A percentile compares a stretch with the other conserved stretches of the same genome.
These are phyloP conservation scores for Sceloporus undulatus DNA, from an alignment of 2,113 vertebrate genomes.

Conservation along the genomic window DNA sequence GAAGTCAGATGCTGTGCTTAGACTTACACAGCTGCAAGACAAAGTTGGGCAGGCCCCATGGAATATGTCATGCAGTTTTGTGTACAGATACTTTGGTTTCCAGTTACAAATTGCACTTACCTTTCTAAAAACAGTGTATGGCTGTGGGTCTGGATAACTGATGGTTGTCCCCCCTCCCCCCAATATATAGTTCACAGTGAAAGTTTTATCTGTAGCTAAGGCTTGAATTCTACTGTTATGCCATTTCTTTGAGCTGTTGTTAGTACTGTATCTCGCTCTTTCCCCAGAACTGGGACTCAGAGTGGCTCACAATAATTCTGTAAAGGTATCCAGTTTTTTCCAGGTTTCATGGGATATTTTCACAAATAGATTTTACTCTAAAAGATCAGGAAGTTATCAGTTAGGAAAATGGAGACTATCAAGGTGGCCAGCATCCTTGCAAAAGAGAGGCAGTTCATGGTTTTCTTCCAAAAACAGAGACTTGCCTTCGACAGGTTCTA, in stretches of 20 bases:
- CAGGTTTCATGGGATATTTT: not conserved
- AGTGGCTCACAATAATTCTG: not conserved
- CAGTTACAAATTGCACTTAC: not conserved
- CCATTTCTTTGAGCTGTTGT: not conserved
- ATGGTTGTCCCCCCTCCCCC: not conserved
- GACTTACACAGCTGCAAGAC: no score
- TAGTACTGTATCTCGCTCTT: no score
- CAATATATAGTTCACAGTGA: not conserved
- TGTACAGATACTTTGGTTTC: no score
- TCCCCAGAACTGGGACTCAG: no score
- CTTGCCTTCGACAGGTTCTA: not conserved
- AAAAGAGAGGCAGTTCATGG: not conserved
- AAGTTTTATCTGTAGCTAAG: not conserved
- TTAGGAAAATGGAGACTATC: not conserved
- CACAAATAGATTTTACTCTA: not conserved
- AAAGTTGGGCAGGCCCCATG: no score
- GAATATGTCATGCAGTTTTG: not conserved
- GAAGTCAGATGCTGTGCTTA: no score
- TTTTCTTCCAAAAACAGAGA: not conserved
- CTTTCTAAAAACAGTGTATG: not conserved
- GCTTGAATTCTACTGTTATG: not conserved
- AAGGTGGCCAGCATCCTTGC: not conserved
- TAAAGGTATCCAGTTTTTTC: not conserved
- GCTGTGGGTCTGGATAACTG: not conserved
- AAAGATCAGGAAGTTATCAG: no score